These are phyloP conservation scores for Lepidothrix coronata DNA, from an alignment of 2,113 vertebrate genomes.

Conservation along the genomic window DNA sequence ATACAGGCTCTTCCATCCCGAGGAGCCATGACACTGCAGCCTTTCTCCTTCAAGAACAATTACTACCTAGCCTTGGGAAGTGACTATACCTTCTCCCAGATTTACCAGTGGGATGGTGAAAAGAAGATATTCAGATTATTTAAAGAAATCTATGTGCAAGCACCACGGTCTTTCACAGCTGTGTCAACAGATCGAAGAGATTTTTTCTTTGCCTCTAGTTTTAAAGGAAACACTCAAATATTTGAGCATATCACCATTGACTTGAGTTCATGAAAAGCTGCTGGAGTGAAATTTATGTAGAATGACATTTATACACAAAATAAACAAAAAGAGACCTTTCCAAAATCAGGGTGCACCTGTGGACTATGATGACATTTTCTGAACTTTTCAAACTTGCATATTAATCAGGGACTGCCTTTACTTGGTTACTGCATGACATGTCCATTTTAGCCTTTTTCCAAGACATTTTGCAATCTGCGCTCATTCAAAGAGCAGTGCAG, in stretches of 20 bases:
- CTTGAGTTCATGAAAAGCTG: constrained; percentile 87
- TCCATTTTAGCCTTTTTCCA: constrained; percentile 52
- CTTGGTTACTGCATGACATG: constrained; percentile 73
- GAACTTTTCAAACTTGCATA: constrained; percentile 68
- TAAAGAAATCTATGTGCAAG: constrained; percentile 96
- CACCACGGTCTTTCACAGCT: constrained; percentile 93
- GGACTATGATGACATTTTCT: constrained; percentile 63
- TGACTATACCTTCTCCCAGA: constrained; percentile 97
- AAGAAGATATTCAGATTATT: constrained; percentile 88
- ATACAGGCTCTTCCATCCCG: constrained; percentile 92
- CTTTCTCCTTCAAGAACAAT: constrained; percentile 89
- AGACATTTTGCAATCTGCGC: constrained; percentile 36
- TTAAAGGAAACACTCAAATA: constrained; percentile 97
- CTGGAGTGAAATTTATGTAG: neutral
- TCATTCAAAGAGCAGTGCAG: constrained; percentile 6
- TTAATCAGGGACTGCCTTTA: constrained; percentile 75
- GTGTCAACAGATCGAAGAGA: constrained; percentile 93
- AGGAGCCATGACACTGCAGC: constrained; percentile 95
- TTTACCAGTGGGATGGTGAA: constrained; percentile 92
- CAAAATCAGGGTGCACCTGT: neutral
- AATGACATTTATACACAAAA: constrained; percentile 33
- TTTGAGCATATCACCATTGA: constrained; percentile 93
- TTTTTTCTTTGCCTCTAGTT: constrained; percentile 97
- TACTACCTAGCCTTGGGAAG: constrained; percentile 94
- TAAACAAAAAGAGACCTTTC: constrained; percentile 26